Percentiles rank a stretch among this genome's conserved stretches.
phyloP scores from a whole-genome alignment of 2,113 vertebrate genomes.

The Zapornia atra region DNA sequence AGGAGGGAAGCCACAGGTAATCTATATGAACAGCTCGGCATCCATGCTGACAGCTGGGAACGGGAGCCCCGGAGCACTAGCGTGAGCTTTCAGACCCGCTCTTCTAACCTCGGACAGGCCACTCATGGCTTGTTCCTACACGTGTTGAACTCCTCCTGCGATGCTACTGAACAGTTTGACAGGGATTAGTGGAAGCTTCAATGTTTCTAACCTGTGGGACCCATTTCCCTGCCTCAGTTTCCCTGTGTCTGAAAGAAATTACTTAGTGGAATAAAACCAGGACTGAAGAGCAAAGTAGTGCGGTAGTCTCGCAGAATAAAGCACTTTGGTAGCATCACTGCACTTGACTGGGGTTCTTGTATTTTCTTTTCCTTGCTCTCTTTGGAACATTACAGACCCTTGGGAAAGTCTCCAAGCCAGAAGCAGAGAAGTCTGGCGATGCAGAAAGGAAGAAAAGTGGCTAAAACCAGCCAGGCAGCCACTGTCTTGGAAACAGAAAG shows the following conservation, averaged over 20 bases:
- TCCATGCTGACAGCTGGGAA: conserved; percentile 2
- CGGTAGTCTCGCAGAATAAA: background rate
- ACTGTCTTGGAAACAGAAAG: background rate
- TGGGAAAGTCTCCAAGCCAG: background rate
- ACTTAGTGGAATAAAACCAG: background rate
- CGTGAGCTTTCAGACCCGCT: background rate
- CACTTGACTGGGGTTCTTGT: background rate
- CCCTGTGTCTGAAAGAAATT: background rate
- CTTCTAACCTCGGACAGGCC: background rate
- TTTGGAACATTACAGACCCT: background rate
- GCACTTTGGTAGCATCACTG: background rate
- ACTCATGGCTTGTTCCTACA: background rate
- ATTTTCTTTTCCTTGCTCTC: background rate
- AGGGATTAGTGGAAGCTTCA: background rate
- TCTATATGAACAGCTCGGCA: background rate
- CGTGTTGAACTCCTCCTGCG: background rate
- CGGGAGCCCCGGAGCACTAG: background rate
- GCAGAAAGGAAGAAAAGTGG: background rate
- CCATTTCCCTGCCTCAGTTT: background rate
- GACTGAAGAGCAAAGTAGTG: background rate
- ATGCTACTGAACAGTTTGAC: background rate
- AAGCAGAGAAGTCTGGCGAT: background rate
- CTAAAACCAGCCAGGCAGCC: background rate
- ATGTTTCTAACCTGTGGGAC: background rate
- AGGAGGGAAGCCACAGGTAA: background rate